Base-by-base conservation (phyloP, 2,888 invertebrate species). In the Morpho achilles region DNA sequence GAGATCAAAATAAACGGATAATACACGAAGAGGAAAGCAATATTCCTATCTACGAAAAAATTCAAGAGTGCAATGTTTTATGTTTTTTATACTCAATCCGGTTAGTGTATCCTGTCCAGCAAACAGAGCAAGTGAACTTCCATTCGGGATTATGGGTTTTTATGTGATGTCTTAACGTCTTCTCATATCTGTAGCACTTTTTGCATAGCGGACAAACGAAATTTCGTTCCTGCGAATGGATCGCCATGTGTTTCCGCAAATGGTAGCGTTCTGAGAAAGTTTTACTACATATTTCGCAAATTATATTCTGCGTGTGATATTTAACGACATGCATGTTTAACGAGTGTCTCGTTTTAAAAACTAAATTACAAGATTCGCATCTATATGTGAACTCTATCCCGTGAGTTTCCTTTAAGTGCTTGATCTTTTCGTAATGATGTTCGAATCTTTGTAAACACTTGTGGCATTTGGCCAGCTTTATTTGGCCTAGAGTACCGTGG, bases 101-200 rank as follows among this genome's bases (percentile, higher is more conserved):
- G 50, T 54, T 59, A 3, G 56, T 45, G 45, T 68, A 69, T 0
- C 69, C 69, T 2, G 64, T 58, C 63, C 63, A 65, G 22, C 69
- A 70, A 2, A 63, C 50, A 0, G 66, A 60, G 42, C 69, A 70
- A 0, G 64, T 63, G 39, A 63, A 70, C n/a, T 64, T 70, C 69
- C 67, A 70, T 9, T 66, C 64, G 3, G 69, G 67, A 53, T 67
- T 67, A 56, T 77, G 78, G 39, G 69, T 66, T 48, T 70, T 67
- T 2, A 74, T n/a, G 54, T 78, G 78, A 40, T 70, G 71, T 10
- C 68, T 73, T 10, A 78, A 63, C 52, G 75, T 76, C 41, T 71
- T 73, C 50, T 72, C 70, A 68, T 75, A 74, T 4, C 71, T 67
- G 49, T 75, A 79, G 42, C 56, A 46, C 7, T 65, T 67, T 0